Base-by-base conservation (phyloP, 53 echinoderm and acorn worm genomes). In the Henricia sp. region DNA sequence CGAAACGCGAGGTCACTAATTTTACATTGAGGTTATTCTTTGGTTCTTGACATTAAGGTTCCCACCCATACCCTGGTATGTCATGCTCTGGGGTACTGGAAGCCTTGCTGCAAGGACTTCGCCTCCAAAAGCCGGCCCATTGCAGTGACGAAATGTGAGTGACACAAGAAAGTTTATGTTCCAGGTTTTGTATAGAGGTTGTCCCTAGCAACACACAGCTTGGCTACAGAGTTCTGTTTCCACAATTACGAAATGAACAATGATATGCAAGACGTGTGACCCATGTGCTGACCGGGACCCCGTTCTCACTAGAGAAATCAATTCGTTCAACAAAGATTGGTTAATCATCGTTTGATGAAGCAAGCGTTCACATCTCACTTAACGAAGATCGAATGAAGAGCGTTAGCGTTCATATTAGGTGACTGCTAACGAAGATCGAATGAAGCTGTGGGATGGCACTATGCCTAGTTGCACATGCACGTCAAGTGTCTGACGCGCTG, bases 91-190 rank as follows among this genome's bases (percentile, higher is more conserved):
- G 52, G 36, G 52, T 72, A 17, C 52, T 72, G 27, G 52, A 72
- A 53, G 34, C 51, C 26, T 23, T 72, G 52, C 43, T 52, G 53
- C 30, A 37, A 9, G 72, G 72, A 33, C 34, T 72, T 19, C 72
- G 72, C 17, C 72, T 72, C 1, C 14, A 72, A 26, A 72, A 72
- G 72, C 72, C 72, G 23, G 35, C 72, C 0, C 72, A 72, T 44
- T 72, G 72, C 37, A 72, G 72, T 35, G 72, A 72, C 44, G 72
- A 72, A 23, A 35, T 72, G 72, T 72, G 37, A 51, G 72, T 72
- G 29, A 6, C 17, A 20, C 12, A 14, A 11, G 21, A 5, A 11
- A 11, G 11, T 10, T 23, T 5, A 10, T 6, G 14, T 23, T 11
- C 21, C 21, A 6, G 11, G 14, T 14, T 14, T 19, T 56, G 12